phyloP scores from a whole-genome alignment of 2,797 vertebrate species.

The Siniperca obscura region DNA sequence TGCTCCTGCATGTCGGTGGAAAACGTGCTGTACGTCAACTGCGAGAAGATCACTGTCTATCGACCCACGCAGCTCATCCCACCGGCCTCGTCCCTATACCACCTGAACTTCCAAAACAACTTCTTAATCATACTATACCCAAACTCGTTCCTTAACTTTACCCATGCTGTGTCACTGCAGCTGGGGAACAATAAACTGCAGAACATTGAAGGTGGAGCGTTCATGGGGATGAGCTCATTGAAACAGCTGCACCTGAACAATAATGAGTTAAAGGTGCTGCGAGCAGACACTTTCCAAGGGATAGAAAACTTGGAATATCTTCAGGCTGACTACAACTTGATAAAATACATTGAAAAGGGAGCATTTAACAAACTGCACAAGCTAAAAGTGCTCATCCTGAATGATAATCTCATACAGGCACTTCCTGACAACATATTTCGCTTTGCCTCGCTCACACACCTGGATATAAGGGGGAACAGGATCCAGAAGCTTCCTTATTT shows the following conservation, averaged over 20 bases:
- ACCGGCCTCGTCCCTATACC: conserved; percentile 95
- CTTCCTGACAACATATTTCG: conserved; percentile 99
- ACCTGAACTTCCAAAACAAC: conserved; percentile 99
- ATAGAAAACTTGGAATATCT: conserved; percentile 99
- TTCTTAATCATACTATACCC: conserved; percentile 96
- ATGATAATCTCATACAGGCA: conserved; percentile 96
- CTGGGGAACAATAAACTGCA: conserved; percentile 99
- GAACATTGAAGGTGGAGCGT: conserved; percentile 98
- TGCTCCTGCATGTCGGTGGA: conserved; percentile 98
- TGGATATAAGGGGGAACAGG: conserved; percentile 98
- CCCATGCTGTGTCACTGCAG: conserved; percentile 96
- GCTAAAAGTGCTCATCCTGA: conserved; percentile 98
- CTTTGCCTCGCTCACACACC: conserved; percentile 96
- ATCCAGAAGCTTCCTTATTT: conserved; percentile 98
- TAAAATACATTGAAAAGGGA: conserved; percentile 98
- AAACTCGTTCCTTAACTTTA: conserved; percentile 97
- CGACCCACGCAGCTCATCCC: conserved; percentile 96
- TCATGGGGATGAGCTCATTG: conserved; percentile 93
- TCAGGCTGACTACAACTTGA: conserved; percentile 99
- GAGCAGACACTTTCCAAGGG: conserved; percentile 97
- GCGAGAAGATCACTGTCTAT: conserved; percentile 96
- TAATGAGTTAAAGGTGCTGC: conserved; percentile 97
- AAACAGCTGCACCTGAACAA: conserved; percentile 99
- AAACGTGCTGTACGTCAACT: conserved; percentile 99
- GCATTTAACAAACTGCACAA: conserved; percentile 99